Evolutionary conservation across 2,113 vertebrate species (phyloP).

Genomic region (Urocynchramus pylzowi): DNA sequence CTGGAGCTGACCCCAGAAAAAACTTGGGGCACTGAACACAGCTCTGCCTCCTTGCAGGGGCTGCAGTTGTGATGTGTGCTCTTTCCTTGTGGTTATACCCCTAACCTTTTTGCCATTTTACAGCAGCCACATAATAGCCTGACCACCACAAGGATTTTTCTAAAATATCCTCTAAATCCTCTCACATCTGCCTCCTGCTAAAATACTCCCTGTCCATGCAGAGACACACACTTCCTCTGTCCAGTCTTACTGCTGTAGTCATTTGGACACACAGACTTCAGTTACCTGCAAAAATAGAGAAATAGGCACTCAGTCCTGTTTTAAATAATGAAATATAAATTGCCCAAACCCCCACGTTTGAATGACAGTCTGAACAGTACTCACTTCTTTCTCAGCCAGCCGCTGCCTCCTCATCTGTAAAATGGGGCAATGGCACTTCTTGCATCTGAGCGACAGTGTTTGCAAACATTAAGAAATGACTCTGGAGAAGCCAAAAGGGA

Average conservation of each 20-base stretch:
- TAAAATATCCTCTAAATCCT: constrained; percentile 62
- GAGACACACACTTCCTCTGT: background rate
- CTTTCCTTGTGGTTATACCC: background rate
- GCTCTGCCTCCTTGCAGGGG: background rate
- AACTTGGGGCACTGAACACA: background rate
- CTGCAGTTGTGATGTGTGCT: background rate
- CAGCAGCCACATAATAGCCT: background rate
- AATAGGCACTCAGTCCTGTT: background rate
- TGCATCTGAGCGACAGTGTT: constrained; percentile 26
- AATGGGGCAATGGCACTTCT: constrained; percentile 1
- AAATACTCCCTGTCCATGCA: background rate
- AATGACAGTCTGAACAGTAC: background rate
- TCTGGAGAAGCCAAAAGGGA: constrained; percentile 33
- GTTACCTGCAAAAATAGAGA: constrained; percentile 1
- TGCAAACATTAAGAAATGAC: constrained; percentile 25
- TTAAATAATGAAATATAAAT: constrained; percentile 25
- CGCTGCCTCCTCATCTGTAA: constrained; percentile 46
- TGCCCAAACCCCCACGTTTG: background rate
- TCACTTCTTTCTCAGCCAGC: constrained; percentile 21
- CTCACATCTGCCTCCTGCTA: constrained; percentile 57
- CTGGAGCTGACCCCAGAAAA: background rate
- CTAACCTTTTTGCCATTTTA: constrained; percentile 59
- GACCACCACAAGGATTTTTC: constrained; percentile 34
- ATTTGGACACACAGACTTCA: constrained; percentile 10
- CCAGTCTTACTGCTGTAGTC: background rate